A percentile compares a stretch with the other conserved stretches of the same genome.
Evolutionary conservation across 2,113 vertebrate genomes (phyloP).

Genomic region (Microtus richardsoni): DNA sequence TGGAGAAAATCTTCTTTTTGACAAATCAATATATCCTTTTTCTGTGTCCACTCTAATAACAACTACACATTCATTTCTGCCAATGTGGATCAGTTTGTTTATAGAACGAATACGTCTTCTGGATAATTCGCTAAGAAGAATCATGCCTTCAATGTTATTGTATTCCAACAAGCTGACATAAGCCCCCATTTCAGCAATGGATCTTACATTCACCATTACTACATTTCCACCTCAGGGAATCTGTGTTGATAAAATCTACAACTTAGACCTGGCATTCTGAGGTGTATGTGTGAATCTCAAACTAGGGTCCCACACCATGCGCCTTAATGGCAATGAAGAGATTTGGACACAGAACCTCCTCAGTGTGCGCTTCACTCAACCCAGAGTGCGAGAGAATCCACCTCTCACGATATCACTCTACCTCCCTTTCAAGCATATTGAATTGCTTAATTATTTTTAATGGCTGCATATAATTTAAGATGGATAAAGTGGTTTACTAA

Average conservation of each 20-base stretch:
- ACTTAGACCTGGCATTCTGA: slow-evolving; percentile 97
- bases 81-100: slow-evolving; percentile 99
- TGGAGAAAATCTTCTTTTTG: too few relatives aligned
- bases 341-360: too few relatives aligned
- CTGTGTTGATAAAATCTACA: slow-evolving; percentile 99
- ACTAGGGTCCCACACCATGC: too few relatives aligned
- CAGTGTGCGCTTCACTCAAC: too few relatives aligned
- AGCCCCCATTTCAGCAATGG: slow-evolving; percentile 99
- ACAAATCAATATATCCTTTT: slow-evolving; percentile 87
- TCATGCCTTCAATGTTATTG: slow-evolving; percentile 99
- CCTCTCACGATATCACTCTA: too few relatives aligned
- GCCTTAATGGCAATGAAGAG: too few relatives aligned
- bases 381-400: too few relatives aligned
- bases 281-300: too few relatives aligned
- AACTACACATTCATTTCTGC: slow-evolving; percentile 97
- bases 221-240: slow-evolving; percentile 98
- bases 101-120: slow-evolving; percentile 97
- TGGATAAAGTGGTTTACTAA: not conserved
- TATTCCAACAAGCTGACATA: slow-evolving; percentile 98
- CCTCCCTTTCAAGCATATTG: not conserved
- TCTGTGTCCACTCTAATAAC: slow-evolving; percentile 99
- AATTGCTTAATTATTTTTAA: slow-evolving; percentile 50
- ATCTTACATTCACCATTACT: slow-evolving; percentile 98
- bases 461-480: slow-evolving; percentile 2
- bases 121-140: slow-evolving; percentile 97